A percentile compares a stretch with the other conserved stretches of the same genome.
Evolutionary conservation across 2,113 vertebrate species (phyloP).

Genomic region (Narcine bancroftii): DNA sequence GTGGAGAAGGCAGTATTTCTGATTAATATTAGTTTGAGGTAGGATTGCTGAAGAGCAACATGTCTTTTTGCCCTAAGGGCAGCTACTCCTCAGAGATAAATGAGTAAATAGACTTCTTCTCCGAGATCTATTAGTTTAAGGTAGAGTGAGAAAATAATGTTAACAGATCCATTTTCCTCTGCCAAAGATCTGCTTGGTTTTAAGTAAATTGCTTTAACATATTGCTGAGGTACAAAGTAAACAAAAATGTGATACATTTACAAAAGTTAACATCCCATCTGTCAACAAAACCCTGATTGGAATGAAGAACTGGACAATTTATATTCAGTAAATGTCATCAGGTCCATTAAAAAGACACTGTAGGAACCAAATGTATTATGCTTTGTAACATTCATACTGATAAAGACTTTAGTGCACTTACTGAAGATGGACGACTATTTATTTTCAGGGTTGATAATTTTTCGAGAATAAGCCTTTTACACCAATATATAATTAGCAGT

Average conservation of each 20-base stretch:
- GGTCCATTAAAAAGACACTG: background rate
- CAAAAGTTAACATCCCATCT: background rate
- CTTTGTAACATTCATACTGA: background rate
- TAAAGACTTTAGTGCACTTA: background rate
- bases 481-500: background rate
- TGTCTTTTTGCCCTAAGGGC: background rate
- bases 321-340: background rate
- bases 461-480: background rate
- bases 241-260: background rate
- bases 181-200: background rate
- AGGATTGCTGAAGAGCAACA: background rate
- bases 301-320: background rate
- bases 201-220: too few relatives aligned
- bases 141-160: background rate
- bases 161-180: background rate
- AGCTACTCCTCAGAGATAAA: background rate
- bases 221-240: background rate
- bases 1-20: background rate
- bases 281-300: slow-evolving; percentile 1
- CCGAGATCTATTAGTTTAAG: background rate
- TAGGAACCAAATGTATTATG: background rate
- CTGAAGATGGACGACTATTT: slow-evolving; percentile 10
- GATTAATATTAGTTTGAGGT: background rate
- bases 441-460: background rate
- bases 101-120: background rate